phyloP scores from a whole-genome alignment of 2,888 invertebrate genomes.

The Pogonocherus hispidulus region DNA sequence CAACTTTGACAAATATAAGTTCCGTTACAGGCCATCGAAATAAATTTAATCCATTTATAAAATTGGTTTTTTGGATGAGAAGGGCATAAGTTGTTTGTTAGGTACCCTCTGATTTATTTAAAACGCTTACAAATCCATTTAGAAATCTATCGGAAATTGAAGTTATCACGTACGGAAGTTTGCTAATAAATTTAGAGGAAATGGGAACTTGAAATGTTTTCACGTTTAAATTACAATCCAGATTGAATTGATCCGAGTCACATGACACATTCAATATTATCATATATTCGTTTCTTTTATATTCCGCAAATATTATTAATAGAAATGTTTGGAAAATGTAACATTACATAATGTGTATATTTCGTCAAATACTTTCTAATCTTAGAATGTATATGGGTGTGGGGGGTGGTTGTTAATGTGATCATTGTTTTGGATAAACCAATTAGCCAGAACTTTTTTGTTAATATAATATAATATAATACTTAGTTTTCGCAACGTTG shows the following conservation, averaged over 20 bases:
- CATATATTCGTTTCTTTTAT: no score
- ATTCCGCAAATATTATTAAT: no score
- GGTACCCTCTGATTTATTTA: constrained; percentile 40
- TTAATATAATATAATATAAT: no score
- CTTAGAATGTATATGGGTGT: no score
- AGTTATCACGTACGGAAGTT: constrained; percentile 49
- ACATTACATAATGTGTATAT: no score
- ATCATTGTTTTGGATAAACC: no score
- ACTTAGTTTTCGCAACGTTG: no score
- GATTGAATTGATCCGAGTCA: constrained; percentile 4
- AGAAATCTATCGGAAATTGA: constrained; percentile 47
- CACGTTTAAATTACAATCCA: constrained; percentile 16
- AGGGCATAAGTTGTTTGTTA: constrained; percentile 31
- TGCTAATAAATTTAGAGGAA: constrained; percentile 44
- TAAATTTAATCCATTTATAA: constrained; percentile 38
- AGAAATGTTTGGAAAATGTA: no score
- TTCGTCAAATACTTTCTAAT: no score
- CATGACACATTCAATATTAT: neutral
- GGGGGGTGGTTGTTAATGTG: no score
- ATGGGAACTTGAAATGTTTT: constrained; percentile 36
- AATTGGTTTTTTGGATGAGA: constrained; percentile 35
- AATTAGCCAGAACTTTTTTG: no score
- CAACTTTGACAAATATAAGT: constrained; percentile 26
- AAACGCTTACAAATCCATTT: constrained; percentile 42
- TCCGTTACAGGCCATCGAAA: constrained; percentile 23